These are phyloP conservation scores for Abramis brama DNA, from an alignment of 2,113 vertebrate genomes.

Conservation along the genomic window DNA sequence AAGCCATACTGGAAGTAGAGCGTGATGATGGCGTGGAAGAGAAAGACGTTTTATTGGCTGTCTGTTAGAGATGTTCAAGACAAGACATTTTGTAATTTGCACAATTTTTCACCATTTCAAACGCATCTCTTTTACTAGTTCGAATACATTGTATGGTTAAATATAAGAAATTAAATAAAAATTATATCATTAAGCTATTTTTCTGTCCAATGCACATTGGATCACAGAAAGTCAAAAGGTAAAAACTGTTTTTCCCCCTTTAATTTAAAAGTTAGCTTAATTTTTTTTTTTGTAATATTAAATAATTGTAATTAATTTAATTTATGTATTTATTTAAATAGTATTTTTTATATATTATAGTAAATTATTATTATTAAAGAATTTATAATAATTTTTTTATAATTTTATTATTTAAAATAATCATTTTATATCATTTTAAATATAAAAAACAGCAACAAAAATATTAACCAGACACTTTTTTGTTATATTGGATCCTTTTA, in stretches of 20 bases:
- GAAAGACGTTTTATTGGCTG: slow-evolving; percentile 9
- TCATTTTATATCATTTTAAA: background rate
- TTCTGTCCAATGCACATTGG: background rate
- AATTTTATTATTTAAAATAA: background rate
- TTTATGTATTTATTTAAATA: background rate
- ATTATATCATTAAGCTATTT: background rate
- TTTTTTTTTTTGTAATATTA: background rate
- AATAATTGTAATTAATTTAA: background rate
- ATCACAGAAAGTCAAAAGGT: background rate
- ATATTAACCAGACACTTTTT: background rate
- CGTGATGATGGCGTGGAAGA: slow-evolving; percentile 34
- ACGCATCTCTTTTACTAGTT: background rate
- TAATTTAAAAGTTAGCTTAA: background rate
- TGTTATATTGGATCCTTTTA: background rate
- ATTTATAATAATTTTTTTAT: background rate
- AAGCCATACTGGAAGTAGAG: slow-evolving; percentile 8
- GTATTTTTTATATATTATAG: background rate
- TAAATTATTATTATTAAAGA: background rate
- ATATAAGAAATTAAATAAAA: background rate
- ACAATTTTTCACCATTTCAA: background rate
- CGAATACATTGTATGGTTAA: background rate
- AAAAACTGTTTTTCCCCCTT: background rate
- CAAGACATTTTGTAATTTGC: background rate
- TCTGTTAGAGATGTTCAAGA: slow-evolving; percentile 12
- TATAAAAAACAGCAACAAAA: background rate